Base-by-base conservation (phyloP, 2,888 invertebrate genomes). In the Lepidochrysops patricia region DNA sequence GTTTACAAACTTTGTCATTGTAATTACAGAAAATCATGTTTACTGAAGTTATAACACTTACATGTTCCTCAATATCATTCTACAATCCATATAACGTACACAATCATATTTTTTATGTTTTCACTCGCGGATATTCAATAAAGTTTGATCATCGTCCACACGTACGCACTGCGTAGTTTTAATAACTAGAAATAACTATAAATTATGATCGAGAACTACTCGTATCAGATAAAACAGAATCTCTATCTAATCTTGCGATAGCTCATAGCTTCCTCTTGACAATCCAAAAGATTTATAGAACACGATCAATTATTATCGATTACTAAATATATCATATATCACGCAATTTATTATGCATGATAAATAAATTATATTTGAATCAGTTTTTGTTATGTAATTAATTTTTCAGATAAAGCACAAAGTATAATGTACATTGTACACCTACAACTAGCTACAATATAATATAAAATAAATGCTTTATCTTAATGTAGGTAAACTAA, bases 61-160 rank as follows among this genome's bases (percentile, higher is more conserved):
- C 70, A 65, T 54, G 29, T 61, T 59, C 23, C 56, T 58, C 23
- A 64, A 25, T 63, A 66, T 64, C 69, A 70, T 70, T 63, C 65
- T 68, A 60, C 54, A 23, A 63, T 60, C 32, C 32, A 54, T 25
- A 52, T 32, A 26, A 32, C 12, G 26, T 19, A 26, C 13, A 57
- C 54, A 60, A 60, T 48, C 64, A 19, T 64, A 61, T 26, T 49
- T 58, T 23, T 6, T 29, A n/a, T n/a, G 15, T 19, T 43, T 35
- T 26, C 13, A 15, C 37, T 25, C 34, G 9, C 27, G 4, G 9
- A 32, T 32, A 19, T 54, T 29, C n/a, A 29, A 54, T 32, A 9
- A 54, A 19, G 5, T 19, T 27, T 2, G 5, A 29, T 5, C 54
- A 29, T 54, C 9, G 15, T 32, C 0, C 13, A 15, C 9, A 29